Percentiles rank a stretch among this genome's conserved stretches.
Evolutionary conservation across 2,113 vertebrate genomes (phyloP).

Genomic region (Tetrao urogallus): DNA sequence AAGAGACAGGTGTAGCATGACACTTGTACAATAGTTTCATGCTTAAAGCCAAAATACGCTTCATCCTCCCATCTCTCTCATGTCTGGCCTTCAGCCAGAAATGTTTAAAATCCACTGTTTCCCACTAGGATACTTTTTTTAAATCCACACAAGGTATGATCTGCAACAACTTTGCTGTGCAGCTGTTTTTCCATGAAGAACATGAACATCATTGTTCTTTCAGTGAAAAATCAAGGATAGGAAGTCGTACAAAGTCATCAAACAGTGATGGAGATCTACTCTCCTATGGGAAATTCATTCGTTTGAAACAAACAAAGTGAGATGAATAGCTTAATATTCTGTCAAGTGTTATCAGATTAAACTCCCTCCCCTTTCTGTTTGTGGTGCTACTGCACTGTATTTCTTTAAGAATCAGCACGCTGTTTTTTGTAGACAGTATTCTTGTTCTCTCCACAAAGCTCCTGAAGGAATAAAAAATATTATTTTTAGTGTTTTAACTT

Average conservation of each 20-base stretch:
- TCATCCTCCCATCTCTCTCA: neutral
- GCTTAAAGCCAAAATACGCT: neutral
- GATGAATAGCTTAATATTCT: neutral
- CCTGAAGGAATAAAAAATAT: neutral
- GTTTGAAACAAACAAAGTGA: neutral
- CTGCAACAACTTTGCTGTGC: neutral
- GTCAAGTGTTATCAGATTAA: neutral
- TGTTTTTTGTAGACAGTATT: neutral
- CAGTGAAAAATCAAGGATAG: neutral
- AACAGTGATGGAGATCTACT: neutral
- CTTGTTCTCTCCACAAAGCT: neutral
- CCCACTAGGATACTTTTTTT: neutral
- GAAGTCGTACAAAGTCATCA: neutral
- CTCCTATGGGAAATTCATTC: neutral
- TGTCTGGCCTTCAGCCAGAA: neutral
- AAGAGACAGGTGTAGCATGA: neutral
- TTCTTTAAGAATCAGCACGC: neutral
- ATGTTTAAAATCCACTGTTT: neutral
- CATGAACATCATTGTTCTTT: neutral
- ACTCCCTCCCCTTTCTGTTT: neutral
- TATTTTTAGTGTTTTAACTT: neutral
- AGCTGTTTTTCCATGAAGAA: neutral
- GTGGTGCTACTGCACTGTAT: fast-evolving
- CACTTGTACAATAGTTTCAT: neutral
- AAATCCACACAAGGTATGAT: neutral